Base-by-base conservation (phyloP, 1,140 invertebrate species). In the Trichonephila clavipes region DNA sequence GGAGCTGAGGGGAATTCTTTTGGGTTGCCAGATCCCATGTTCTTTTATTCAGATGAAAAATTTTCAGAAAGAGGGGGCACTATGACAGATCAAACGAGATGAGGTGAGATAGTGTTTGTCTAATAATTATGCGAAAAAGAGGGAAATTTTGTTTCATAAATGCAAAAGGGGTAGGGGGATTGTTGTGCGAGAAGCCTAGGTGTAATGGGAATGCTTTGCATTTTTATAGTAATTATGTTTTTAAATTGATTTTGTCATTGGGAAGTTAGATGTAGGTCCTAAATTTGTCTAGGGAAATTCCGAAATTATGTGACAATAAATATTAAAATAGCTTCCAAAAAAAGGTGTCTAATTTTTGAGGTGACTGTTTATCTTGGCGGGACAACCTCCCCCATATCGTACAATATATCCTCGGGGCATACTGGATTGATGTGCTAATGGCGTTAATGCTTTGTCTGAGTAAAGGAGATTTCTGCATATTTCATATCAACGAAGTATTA, bases 41-140 rank as follows among this genome's bases (percentile, higher is more conserved):
- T 77, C 51, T 83, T 58, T 58, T 19, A 40, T 21, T 19, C 69
- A 77, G 69, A 77, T 28, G 69, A 77, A 34, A 77, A 77, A 40
- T 82, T 82, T 82, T 18, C 34, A 51, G 44, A 28, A 8, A 10
- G 19, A 34, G 16, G 16, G n/a, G 19, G 19, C 16, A 66, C 64
- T 64, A 88, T 88, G 86, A 88, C 86, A 88, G 86, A 88, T 88
- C 86, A 88, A 88, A 88, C 86, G 86, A 88, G 86, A 86, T 62
- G 51, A 62, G 51, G 86, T 44, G 86, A 10, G 24, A 66, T 28
- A 18, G 14, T 88, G 82, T 85, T 85, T 85, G 82, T 85, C 44
- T 61, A 59, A 85, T 24, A 58, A 61, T 85, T 85, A 85, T 85
- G 51, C 24, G n/a, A 85, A 24, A 1, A n/a, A 24, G 69, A 34